Conservation (phyloP, 2,797 vertebrate species). For the Alectoris magna region DNA sequence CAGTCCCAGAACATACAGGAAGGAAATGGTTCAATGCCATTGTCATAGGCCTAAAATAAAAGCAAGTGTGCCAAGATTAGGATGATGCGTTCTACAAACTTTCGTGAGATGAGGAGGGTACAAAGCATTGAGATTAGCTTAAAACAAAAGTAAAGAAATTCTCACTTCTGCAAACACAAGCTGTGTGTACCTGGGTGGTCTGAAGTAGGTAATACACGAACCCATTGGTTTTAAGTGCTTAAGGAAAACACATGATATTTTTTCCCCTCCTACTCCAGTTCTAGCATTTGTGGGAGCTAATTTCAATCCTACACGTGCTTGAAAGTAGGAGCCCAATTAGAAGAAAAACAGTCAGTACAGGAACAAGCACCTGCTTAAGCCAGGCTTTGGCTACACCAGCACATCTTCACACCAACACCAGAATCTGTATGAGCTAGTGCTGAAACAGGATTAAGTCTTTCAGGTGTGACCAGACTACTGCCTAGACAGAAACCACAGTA, state of each 20-base stretch:
- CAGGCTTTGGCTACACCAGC: not conserved
- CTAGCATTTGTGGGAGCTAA: not conserved
- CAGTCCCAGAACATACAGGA: not conserved
- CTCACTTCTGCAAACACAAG: not conserved
- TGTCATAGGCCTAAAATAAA: not conserved
- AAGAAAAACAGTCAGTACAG: not conserved
- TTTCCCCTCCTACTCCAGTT: not conserved
- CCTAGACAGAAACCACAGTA: not conserved
- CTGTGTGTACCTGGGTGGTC: not conserved
- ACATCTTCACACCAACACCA: not conserved
- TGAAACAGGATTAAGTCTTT: not conserved
- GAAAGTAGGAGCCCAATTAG: not conserved
- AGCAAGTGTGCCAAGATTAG: not conserved
- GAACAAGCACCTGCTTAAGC: not conserved
- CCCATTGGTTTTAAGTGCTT: not conserved
- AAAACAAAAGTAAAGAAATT: not conserved
- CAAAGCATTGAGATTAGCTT: not conserved
- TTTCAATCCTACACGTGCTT: not conserved
- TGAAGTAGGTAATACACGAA: not conserved
- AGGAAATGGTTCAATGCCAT: not conserved
- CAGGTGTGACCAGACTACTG: not conserved
- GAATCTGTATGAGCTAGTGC: not conserved
- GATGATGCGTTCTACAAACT: not conserved
- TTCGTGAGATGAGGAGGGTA: not conserved
- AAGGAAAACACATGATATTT: not conserved